Percentiles rank a stretch among this genome's conserved stretches.
Evolutionary conservation across 2,888 invertebrate species (phyloP).

Genomic region (Ichneumoninae sp.): DNA sequence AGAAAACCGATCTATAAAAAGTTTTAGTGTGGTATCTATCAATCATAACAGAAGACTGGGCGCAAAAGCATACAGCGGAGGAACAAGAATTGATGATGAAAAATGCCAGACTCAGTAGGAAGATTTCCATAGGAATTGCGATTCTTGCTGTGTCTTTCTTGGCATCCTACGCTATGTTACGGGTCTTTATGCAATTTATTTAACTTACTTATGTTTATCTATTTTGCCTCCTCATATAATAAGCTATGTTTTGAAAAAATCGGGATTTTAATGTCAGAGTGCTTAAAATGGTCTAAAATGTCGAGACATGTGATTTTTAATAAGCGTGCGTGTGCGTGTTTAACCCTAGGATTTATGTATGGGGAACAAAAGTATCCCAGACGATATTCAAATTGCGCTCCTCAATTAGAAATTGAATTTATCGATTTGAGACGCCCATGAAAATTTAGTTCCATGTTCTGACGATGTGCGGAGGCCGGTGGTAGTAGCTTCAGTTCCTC

Average conservation of each 20-base stretch:
- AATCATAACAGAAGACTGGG: background rate
- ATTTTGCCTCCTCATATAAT: background rate
- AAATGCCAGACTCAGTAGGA: background rate
- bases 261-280: background rate
- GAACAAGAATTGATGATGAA: background rate
- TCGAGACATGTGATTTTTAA: no score
- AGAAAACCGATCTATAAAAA: background rate
- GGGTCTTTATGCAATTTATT: background rate
- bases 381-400: no score
- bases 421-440: no score
- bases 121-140: background rate
- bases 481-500: no score
- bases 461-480: no score
- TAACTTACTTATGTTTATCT: background rate
- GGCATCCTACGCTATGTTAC: background rate
- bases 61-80: background rate
- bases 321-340: no score
- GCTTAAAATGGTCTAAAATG: no score
- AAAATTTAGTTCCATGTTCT: no score
- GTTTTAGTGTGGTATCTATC: background rate
- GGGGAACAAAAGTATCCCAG: no score
- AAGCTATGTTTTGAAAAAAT: background rate
- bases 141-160: background rate
- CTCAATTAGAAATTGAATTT: no score
- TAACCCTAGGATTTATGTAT: no score